Conservation (phyloP, 1,140 invertebrate species). For the Caenorhabditis brenneri region DNA sequence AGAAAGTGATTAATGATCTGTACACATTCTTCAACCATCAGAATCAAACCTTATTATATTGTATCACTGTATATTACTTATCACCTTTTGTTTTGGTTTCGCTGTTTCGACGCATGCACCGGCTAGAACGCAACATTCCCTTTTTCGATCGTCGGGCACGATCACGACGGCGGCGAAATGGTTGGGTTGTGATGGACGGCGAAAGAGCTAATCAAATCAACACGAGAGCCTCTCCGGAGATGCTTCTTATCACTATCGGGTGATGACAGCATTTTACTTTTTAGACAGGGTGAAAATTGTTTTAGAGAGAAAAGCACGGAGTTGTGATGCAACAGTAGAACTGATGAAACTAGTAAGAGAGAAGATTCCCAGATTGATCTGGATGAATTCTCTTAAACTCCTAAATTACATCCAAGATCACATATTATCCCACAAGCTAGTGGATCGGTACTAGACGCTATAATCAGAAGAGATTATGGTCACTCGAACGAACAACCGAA, state of each 20-base stretch:
- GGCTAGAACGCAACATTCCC: slow-evolving; percentile 10
- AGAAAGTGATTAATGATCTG: no score
- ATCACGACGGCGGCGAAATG: slow-evolving; percentile 12
- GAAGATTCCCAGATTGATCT: no score
- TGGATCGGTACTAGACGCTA: neutral
- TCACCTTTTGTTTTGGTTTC: slow-evolving; percentile 18
- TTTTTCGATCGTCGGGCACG: neutral
- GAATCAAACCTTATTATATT: neutral
- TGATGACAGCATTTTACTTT: slow-evolving; percentile 2
- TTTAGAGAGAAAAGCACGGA: neutral
- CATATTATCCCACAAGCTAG: neutral
- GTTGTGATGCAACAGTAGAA: neutral
- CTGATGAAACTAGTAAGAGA: neutral
- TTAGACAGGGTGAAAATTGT: neutral
- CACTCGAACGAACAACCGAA: neutral
- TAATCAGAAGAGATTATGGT: neutral
- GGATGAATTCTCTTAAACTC: no score
- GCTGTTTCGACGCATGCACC: neutral
- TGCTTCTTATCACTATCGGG: slow-evolving; percentile 11
- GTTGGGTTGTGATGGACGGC: neutral
- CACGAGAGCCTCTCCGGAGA: neutral
- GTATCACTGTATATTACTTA: slow-evolving; percentile 75
- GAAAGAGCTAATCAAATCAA: slow-evolving; percentile 20
- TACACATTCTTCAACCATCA: neutral
- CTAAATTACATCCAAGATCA: no score